Evolutionary conservation across 2,113 vertebrate species (phyloP).

Genomic region (Aythya baeri): DNA sequence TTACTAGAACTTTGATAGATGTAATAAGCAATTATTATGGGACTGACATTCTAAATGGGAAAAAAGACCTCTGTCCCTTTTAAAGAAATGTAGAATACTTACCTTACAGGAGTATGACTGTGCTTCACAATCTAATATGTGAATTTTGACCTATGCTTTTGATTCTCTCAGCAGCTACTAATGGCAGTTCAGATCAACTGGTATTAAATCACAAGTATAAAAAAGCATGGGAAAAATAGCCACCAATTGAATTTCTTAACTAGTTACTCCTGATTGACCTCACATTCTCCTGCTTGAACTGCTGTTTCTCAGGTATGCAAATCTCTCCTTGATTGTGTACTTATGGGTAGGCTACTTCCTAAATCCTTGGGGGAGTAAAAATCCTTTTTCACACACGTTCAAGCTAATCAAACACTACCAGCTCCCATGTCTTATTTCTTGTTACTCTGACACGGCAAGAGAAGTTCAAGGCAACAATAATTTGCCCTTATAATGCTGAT

Average conservation of each 20-base stretch:
- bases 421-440: conserved; percentile 67
- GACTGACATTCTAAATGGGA: conserved; percentile 63
- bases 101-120: conserved; percentile 61
- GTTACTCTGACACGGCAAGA: conserved; percentile 63
- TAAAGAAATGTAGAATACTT: conserved; percentile 67
- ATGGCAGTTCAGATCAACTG: conserved; percentile 71
- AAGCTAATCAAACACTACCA: conserved; percentile 69
- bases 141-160: conserved; percentile 70
- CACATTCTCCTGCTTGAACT: conserved; percentile 73
- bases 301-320: conserved; percentile 76
- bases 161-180: conserved; percentile 72
- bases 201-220: conserved; percentile 74
- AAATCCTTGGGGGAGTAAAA: conserved; percentile 56
- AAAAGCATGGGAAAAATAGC: conserved; percentile 70
- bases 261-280: conserved; percentile 77
- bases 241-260: conserved; percentile 76
- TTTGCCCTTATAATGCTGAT: conserved; percentile 77
- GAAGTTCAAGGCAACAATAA: conserved; percentile 77
- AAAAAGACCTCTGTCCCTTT: conserved; percentile 61
- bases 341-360: conserved; percentile 51
- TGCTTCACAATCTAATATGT: conserved; percentile 66
- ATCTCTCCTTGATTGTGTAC: conserved; percentile 63
- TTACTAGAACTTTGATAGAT: conserved; percentile 51
- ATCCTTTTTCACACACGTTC: conserved; percentile 56
- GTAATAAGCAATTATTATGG: conserved; percentile 67